These are phyloP conservation scores for Callithrix jacchus DNA, from an alignment of 2,113 vertebrate genomes.

Conservation along the genomic window DNA sequence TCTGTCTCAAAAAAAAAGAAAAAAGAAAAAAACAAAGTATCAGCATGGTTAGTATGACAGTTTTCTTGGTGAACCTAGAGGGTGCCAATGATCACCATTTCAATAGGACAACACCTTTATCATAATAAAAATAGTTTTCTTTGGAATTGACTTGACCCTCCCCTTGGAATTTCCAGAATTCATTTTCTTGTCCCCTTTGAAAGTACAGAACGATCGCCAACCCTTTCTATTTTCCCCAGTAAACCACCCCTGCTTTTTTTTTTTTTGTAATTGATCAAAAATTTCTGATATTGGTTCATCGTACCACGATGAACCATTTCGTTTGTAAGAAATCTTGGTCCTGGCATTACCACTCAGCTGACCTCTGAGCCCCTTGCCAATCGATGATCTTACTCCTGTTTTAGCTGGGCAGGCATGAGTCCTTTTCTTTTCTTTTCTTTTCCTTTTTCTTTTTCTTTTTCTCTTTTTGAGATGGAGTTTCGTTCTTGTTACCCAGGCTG, in stretches of 20 bases:
- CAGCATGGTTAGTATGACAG: fast-evolving
- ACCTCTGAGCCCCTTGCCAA: neutral
- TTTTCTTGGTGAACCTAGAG: neutral
- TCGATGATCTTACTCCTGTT: neutral
- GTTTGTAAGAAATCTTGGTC: neutral
- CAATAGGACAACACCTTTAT: neutral
- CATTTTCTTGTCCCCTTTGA: neutral
- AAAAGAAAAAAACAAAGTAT: neutral
- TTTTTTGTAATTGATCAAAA: neutral
- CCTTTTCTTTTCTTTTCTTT: too few species aligned
- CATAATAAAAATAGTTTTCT: neutral
- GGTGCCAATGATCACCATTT: neutral
- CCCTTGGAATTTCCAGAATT: neutral
- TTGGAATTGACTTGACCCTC: neutral
- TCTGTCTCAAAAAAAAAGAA: too few species aligned
- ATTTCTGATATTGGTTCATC: neutral
- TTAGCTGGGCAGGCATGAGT: neutral
- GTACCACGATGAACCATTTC: neutral
- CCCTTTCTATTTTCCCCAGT: neutral
- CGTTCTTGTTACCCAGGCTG: too few species aligned
- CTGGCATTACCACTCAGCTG: neutral
- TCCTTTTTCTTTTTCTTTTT: too few species aligned
- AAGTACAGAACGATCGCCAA: neutral
- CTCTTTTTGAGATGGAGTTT: too few species aligned
- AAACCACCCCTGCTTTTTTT: neutral